These are phyloP conservation scores for Hypselothyrea guttata DNA, from an alignment of 2,888 invertebrate genomes.

Conservation along the genomic window DNA sequence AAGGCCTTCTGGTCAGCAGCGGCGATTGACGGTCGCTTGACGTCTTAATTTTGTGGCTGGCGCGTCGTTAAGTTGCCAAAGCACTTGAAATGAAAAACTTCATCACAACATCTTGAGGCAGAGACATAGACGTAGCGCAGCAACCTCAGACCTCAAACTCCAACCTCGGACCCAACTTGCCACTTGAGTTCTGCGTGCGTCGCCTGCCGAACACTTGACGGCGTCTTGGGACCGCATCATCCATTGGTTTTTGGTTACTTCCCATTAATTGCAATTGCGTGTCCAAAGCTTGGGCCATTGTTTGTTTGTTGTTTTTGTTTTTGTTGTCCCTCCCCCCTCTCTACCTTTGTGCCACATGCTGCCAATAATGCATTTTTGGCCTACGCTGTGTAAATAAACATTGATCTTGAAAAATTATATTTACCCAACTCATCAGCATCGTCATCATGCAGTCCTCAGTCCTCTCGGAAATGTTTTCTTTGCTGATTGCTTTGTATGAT, in stretches of 20 bases:
- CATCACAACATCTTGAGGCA: constrained; percentile 37
- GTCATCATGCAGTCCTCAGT: constrained; percentile 41
- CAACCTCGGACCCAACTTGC: constrained; percentile 41
- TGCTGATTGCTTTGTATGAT: constrained; percentile 70
- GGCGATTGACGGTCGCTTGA: constrained; percentile 69
- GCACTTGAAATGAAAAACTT: constrained; percentile 64
- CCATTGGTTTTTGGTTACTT: constrained; percentile 70
- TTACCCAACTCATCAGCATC: constrained; percentile 73
- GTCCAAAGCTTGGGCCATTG: constrained; percentile 71
- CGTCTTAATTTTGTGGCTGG: constrained; percentile 69
- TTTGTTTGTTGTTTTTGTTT: constrained; percentile 39
- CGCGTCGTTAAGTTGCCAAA: constrained; percentile 59
- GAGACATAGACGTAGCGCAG: constrained; percentile 21
- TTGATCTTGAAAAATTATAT: constrained; percentile 78
- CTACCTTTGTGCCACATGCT: constrained; percentile 32
- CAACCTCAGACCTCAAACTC: constrained; percentile 20
- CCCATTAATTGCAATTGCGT: constrained; percentile 81
- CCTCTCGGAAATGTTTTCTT: constrained; percentile 60
- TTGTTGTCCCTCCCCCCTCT: background rate
- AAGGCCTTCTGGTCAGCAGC: constrained; percentile 44
- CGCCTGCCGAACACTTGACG: constrained; percentile 61
- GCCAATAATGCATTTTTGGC: constrained; percentile 72
- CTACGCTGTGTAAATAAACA: constrained; percentile 70
- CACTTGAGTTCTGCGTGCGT: constrained; percentile 46
- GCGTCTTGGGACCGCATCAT: constrained; percentile 56